Evolutionary conservation across 2,113 vertebrate genomes (phyloP), one percentile per base, ranked within the genome.

Genomic region (Hyaena hyaena): DNA sequence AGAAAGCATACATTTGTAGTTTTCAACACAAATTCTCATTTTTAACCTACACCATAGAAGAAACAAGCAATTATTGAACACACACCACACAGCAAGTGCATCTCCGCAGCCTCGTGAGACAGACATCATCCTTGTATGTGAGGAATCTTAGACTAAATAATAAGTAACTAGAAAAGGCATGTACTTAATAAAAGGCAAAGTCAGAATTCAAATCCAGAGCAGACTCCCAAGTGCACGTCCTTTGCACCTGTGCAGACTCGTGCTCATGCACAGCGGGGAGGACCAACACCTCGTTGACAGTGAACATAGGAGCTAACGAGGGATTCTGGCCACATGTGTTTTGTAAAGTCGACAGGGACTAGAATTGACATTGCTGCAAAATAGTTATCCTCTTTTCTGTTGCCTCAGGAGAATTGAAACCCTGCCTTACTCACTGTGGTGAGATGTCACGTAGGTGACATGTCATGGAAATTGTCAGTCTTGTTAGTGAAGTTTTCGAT

Each of bases 11-110:
- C 74, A 61, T 93, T 43, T 95, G 35, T 79, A 19, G 26, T 61
- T 89, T 83, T 87, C 53, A 28, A 76, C 9, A 93, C 10, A 63
- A 77, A 93, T 92, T 92, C 39, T 58, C 76, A 61, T 97, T 93
- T 97, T 95, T 95, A 93, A 96, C 74, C 66, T 63, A 66, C 24
- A 1, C 17, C 69, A 53, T 69, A 82, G 88, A 97, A 84, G 65
- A 94, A 92, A 77, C 24, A 58, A 69, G 53, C 26, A 43, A 45
- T 93, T 93, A 81, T 17, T 90, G 82, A 71, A 65, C 43, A 87
- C 61, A 85, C 3, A 15, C 24, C 69, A 61, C 19, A 50, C 5
- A 48, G 17, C 58, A 85, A 58, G 45, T 92, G 39, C 45, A 77
- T 23, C 77, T 80, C 53, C 71, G 86, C 16, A 77, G 48, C 55